phyloP scores from a whole-genome alignment of 2,113 vertebrate genomes.

The Odocoileus virginianus region DNA sequence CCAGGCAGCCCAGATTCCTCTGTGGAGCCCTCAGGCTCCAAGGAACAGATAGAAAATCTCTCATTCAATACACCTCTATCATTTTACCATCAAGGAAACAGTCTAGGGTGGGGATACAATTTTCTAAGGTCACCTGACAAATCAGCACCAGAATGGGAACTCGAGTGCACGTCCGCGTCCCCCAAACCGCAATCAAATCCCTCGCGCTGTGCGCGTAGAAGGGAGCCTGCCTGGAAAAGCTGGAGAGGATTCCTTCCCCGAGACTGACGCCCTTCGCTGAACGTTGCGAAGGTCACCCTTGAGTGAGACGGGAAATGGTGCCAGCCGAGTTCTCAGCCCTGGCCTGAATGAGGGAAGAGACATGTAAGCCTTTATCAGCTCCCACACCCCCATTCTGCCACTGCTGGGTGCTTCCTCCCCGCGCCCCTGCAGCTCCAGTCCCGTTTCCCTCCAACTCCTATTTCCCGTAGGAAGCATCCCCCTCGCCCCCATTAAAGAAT shows the following conservation, averaged over 20 bases:
- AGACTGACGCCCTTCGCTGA: not conserved
- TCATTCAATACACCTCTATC: not conserved
- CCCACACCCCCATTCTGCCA: not conserved
- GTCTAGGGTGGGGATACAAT: not conserved
- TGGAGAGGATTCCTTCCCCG: not conserved
- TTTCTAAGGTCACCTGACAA: not conserved
- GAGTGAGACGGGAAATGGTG: not conserved
- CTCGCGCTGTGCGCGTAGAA: accelerated
- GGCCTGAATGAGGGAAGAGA: not conserved
- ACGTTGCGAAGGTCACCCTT: not conserved
- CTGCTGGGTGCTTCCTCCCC: not conserved
- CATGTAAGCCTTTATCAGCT: not conserved
- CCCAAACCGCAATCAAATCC: not conserved
- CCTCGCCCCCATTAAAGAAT: not conserved
- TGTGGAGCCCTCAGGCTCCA: not conserved
- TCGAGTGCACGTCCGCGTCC: not conserved
- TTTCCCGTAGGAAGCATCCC: not conserved
- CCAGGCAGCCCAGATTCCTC: not conserved
- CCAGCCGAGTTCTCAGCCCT: not conserved
- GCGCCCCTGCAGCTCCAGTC: no score
- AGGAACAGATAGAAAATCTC: not conserved
- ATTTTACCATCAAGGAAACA: not conserved
- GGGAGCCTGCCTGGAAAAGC: not conserved
- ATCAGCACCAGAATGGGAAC: not conserved
- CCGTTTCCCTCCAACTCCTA: not conserved